Conservation (phyloP, 2,888 invertebrate genomes). For the Clivina fossor region DNA sequence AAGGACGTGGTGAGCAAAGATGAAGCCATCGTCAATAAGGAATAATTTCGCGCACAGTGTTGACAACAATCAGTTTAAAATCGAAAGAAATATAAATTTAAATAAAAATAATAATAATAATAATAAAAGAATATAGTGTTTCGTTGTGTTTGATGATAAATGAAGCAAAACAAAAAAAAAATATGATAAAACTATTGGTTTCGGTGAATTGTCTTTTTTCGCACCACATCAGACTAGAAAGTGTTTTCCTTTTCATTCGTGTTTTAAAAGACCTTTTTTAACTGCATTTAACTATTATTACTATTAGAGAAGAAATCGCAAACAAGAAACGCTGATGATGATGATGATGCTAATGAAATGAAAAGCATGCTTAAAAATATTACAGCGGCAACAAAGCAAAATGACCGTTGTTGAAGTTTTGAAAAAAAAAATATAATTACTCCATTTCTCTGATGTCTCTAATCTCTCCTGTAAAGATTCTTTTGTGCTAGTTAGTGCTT, state of each 20-base stretch:
- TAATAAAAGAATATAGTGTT: conserved; percentile 14
- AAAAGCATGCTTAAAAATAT: conserved; percentile 9
- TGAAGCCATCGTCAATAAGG: conserved; percentile 48
- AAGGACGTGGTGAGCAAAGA: conserved; percentile 48
- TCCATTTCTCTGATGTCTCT: conserved; percentile 21
- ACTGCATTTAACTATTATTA: conserved; percentile 23
- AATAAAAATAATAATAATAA: not conserved
- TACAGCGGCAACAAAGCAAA: not conserved
- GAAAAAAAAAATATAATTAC: not conserved
- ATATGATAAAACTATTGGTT: too few species aligned
- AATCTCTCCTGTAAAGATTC: conserved; percentile 31
- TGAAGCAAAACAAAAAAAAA: too few species aligned
- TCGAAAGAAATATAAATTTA: not conserved
- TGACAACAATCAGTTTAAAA: not conserved
- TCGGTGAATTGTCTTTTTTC: conserved; percentile 6
- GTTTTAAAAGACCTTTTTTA: conserved; percentile 25
- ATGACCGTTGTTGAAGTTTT: not conserved
- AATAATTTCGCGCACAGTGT: conserved; percentile 26
- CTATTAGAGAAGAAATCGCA: conserved; percentile 17
- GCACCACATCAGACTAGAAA: conserved; percentile 5
- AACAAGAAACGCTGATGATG: too few species aligned
- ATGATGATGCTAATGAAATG: too few species aligned
- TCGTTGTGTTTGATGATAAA: too few species aligned
- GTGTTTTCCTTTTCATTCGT: conserved; percentile 12
- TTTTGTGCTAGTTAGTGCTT: conserved; percentile 32